Evolutionary conservation across 2,113 vertebrate species (phyloP).

Genomic region (Neodontobutis hainanensis): DNA sequence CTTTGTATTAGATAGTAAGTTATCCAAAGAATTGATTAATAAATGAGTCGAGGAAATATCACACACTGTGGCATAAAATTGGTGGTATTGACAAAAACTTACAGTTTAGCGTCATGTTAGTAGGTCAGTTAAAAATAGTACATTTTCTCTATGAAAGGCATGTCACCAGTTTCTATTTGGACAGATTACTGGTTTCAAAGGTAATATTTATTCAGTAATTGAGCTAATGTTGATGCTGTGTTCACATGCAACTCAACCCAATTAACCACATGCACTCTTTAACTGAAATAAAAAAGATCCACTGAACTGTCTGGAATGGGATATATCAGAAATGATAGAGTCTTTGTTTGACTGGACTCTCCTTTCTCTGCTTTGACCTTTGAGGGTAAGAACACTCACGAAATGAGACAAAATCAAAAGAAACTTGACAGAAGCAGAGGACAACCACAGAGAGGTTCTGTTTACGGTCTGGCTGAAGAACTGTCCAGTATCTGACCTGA

Average conservation of each 20-base stretch:
- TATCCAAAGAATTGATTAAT: no score
- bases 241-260: background rate
- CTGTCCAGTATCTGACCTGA: slow-evolving; percentile 39
- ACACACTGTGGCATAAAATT: no score
- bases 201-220: slow-evolving; percentile 26
- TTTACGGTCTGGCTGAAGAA: slow-evolving; percentile 20
- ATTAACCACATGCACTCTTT: background rate
- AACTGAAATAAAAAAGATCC: slow-evolving; percentile 3
- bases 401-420: slow-evolving; percentile 45
- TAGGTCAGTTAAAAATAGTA: slow-evolving; percentile 6
- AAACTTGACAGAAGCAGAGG: slow-evolving; percentile 23
- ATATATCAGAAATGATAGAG: slow-evolving; percentile 28
- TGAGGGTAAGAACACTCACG: slow-evolving; percentile 55
- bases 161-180: slow-evolving; percentile 8
- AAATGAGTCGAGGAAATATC: no score
- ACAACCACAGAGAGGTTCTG: slow-evolving; percentile 7
- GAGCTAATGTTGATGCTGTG: slow-evolving; percentile 2
- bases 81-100: no score
- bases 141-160: slow-evolving; percentile 18
- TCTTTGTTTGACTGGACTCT: slow-evolving; percentile 46
- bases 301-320: background rate
- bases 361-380: slow-evolving; percentile 34
- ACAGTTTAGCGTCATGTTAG: no score
- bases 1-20: no score
- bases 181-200: slow-evolving; percentile 23